Base-by-base conservation (phyloP, 2,888 invertebrate genomes). In the Aethes cnicana region DNA sequence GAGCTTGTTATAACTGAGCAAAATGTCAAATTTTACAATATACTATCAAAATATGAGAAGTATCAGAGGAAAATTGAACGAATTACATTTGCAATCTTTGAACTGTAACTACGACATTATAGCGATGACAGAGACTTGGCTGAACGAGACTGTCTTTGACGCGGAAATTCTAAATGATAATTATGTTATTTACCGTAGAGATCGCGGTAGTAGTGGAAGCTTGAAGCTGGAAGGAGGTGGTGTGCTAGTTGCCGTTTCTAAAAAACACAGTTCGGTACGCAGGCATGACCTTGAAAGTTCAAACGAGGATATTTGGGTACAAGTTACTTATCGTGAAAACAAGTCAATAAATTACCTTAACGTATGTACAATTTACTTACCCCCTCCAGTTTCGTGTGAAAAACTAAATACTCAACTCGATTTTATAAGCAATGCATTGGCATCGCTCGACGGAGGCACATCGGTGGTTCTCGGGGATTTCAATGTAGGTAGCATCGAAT, bases 51-150 rank as follows among this genome's bases (percentile, higher is more conserved):
- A 21, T 21, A 7, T 7, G 4, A 21, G 21, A 21, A 7, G 21
- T 21, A 5, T 21, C 4, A 21, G 7, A 5, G 7, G 4, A 21
- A 21, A 21, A 21, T 5, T 7, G 4, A 7, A 5, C 4, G 21
- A 21, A 21, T 21, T 21, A 5, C 7, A 21, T n/a, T 21, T 21
- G 21, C 21, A 21, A 21, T 21, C 4, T 21, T n/a, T n/a, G n/a
- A 21, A 5, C 28, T 28, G 6, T 28, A 28, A 44, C 3, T 44
- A 20, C 21, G 44, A 44, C 32, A 32, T 44, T 12, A 44, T 44
- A 11, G 3, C 20, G 5, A 32, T 44, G 9, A 44, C 32, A 2
- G 44, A 44, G 12, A 44, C 44, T 4, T 44, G 44, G 44, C 14
- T 32, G 8, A 20, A 32, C 1, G 8, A 17, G 7, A 18, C 8